Conservation (phyloP, 2,113 vertebrate species). For the Lepus europaeus region DNA sequence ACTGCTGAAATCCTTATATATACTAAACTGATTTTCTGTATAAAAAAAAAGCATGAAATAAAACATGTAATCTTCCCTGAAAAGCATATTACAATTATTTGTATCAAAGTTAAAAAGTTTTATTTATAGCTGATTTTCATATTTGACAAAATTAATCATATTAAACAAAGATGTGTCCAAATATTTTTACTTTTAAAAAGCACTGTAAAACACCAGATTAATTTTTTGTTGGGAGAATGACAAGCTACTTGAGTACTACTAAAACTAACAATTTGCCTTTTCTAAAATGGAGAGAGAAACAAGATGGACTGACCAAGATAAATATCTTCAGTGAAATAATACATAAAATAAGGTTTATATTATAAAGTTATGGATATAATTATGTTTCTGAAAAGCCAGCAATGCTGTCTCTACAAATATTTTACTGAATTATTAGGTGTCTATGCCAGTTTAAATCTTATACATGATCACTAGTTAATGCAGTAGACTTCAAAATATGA, state of each 20-base stretch:
- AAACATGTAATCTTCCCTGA: slow-evolving; percentile 51
- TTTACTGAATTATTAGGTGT: slow-evolving; percentile 1
- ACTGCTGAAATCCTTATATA: too few species aligned
- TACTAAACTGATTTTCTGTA: too few species aligned
- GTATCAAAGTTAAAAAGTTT: slow-evolving; percentile 58
- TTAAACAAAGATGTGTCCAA: slow-evolving; percentile 47
- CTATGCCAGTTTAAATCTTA: slow-evolving; percentile 8
- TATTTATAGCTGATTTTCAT: slow-evolving; percentile 45
- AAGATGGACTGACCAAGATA: slow-evolving; percentile 21
- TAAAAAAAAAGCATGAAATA: slow-evolving; percentile 32
- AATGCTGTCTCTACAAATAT: not conserved
- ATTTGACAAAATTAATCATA: slow-evolving; percentile 57
- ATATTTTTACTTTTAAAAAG: slow-evolving; percentile 60
- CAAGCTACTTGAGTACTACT: not conserved
- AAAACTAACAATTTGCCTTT: slow-evolving; percentile 43
- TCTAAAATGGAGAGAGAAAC: slow-evolving; percentile 12
- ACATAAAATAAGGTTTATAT: not conserved
- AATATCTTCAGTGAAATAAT: slow-evolving; percentile 1
- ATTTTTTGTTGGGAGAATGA: slow-evolving; percentile 38
- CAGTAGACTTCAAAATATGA: not conserved
- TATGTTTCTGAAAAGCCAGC: not conserved
- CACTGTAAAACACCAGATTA: not conserved
- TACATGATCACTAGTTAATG: not conserved
- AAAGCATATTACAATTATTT: slow-evolving; percentile 49
- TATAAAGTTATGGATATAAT: not conserved